phyloP scores from a whole-genome alignment of 2,113 vertebrate species.

The Phalacrocorax aristotelis region DNA sequence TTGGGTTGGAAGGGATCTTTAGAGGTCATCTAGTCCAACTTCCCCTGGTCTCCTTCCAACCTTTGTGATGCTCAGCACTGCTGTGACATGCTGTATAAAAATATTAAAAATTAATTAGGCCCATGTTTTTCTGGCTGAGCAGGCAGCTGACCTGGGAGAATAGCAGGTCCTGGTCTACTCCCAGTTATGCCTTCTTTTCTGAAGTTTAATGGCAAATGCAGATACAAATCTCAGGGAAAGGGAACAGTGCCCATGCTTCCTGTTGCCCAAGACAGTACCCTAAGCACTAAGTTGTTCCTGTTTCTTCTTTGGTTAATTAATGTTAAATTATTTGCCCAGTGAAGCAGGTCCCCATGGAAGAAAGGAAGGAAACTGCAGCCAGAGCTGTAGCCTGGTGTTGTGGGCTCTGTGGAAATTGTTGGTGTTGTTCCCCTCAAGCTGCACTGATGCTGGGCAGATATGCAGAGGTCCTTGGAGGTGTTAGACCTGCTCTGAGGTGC shows the following conservation, averaged over 20 bases:
- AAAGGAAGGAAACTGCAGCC: background rate
- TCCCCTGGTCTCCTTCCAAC: fast-evolving
- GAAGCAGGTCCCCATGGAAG: background rate
- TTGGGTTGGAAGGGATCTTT: too few species aligned
- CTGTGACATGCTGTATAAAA: background rate
- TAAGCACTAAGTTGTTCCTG: background rate
- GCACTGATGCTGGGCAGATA: background rate
- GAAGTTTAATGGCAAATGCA: background rate
- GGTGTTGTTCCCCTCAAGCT: background rate
- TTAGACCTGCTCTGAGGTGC: background rate
- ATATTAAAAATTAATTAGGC: background rate
- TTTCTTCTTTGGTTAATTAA: background rate
- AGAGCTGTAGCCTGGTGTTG: background rate
- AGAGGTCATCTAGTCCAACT: background rate
- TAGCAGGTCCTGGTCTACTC: background rate
- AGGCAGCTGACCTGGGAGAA: background rate
- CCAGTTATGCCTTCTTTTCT: background rate
- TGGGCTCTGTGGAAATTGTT: background rate
- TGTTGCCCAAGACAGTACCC: background rate
- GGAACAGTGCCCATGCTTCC: background rate
- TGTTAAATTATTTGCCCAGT: background rate
- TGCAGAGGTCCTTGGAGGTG: background rate
- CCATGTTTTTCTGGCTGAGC: background rate
- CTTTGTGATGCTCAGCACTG: background rate
- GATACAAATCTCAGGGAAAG: background rate